Evolutionary conservation across 2,797 vertebrate species (phyloP).

Genomic region (Betta splendens): DNA sequence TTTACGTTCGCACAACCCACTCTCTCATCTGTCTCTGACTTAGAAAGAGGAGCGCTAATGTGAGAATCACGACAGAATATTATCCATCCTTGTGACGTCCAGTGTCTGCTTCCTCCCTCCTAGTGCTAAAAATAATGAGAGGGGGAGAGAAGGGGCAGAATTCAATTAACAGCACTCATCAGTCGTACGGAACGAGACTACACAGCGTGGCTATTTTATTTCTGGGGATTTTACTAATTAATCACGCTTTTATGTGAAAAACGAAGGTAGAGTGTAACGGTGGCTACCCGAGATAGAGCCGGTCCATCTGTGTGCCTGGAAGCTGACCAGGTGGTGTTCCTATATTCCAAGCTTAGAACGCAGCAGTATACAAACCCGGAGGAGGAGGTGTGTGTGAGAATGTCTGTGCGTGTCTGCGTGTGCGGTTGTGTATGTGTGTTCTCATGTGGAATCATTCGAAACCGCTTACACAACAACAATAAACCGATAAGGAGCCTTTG

Average conservation of each 20-base stretch:
- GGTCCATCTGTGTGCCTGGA: conserved; percentile 69
- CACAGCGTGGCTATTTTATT: conserved; percentile 29
- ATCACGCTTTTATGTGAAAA: conserved; percentile 16
- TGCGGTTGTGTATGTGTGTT: conserved; percentile 18
- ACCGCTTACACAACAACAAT: conserved; percentile 39
- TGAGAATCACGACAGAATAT: conserved; percentile 61
- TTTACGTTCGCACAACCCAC: conserved; percentile 14
- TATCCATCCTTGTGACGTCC: conserved; percentile 54
- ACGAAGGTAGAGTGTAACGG: conserved; percentile 10
- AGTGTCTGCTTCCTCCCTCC: conserved; percentile 48
- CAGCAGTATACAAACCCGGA: conserved; percentile 34
- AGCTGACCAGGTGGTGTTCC: conserved; percentile 67
- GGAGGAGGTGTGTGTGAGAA: conserved; percentile 38
- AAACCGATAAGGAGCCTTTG: conserved; percentile 29
- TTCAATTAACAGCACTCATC: conserved; percentile 64
- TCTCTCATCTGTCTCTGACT: conserved; percentile 51
- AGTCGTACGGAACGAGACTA: conserved; percentile 43
- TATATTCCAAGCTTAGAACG: conserved; percentile 39
- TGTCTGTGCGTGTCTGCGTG: conserved; percentile 25
- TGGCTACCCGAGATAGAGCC: conserved; percentile 21
- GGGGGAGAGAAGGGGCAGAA: conserved; percentile 38
- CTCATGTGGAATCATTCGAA: conserved; percentile 42
- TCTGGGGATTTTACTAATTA: conserved; percentile 35
- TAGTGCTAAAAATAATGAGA: conserved; percentile 72
- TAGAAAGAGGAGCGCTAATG: conserved; percentile 56